A percentile compares a stretch with the other conserved stretches of the same genome.
Evolutionary conservation across 2,888 invertebrate genomes (phyloP).

Genomic region (Limnephilus rhombicus): DNA sequence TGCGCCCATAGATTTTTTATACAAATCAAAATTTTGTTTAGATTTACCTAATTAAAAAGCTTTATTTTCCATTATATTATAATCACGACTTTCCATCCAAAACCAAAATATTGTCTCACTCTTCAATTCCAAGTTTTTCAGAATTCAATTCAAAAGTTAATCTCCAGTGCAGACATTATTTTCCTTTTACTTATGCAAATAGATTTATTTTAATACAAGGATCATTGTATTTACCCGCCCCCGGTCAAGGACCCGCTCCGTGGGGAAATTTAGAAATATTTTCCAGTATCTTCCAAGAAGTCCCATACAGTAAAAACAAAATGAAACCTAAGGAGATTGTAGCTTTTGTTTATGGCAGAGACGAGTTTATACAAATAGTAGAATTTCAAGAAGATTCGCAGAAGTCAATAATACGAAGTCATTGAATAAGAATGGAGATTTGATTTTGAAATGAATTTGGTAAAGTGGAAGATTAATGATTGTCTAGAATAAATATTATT

Average conservation of each 20-base stretch:
- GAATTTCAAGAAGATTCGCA: neutral
- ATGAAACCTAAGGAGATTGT: neutral
- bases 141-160: neutral
- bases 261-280: conserved; percentile 6
- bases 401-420: neutral
- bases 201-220: neutral
- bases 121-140: neutral
- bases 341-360: neutral
- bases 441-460: neutral
- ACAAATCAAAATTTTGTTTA: too few relatives aligned
- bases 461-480: neutral
- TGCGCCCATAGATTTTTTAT: too few relatives aligned
- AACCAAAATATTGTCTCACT: neutral
- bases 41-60: too few relatives aligned
- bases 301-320: neutral
- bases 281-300: neutral
- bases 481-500: neutral
- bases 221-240: neutral
- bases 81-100: neutral
- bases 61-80: neutral
- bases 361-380: neutral
- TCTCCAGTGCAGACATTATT: neutral
- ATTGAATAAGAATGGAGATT: neutral
- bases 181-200: neutral
- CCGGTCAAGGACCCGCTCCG: conserved; percentile 18